phyloP scores from a whole-genome alignment of 2,797 vertebrate species.

The Myotis findleyi region DNA sequence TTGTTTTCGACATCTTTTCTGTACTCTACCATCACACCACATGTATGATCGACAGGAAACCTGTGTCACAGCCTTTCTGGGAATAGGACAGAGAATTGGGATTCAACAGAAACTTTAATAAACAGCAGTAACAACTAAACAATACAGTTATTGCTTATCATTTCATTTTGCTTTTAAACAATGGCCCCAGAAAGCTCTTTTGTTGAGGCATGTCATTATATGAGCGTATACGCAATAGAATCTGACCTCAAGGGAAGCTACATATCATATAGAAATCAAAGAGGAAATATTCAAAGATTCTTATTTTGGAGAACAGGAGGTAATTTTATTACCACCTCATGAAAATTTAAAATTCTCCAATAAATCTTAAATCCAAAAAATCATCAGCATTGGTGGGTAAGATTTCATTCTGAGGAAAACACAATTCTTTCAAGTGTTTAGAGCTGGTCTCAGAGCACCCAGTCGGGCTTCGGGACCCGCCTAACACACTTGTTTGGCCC shows the following conservation, averaged over 20 bases:
- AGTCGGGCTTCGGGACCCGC: neutral
- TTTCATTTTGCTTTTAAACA: neutral
- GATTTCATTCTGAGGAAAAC: constrained; percentile 47
- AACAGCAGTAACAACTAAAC: neutral
- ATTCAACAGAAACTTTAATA: constrained; percentile 4
- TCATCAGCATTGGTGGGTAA: neutral
- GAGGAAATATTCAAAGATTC: constrained; percentile 15
- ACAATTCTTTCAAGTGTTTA: neutral
- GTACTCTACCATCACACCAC: neutral
- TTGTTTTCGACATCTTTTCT: neutral
- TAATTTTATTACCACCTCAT: constrained; percentile 9
- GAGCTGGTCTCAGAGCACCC: neutral
- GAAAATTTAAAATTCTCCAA: constrained; percentile 38
- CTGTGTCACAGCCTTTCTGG: neutral
- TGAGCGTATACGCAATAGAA: neutral
- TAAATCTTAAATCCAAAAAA: constrained; percentile 7
- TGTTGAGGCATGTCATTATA: constrained; percentile 1
- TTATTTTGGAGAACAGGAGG: constrained; percentile 14
- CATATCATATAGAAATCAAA: constrained; percentile 9
- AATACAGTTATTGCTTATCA: constrained; percentile 15
- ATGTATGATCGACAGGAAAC: neutral
- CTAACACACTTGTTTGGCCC: neutral
- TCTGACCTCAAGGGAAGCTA: neutral
- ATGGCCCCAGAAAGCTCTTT: constrained; percentile 11
- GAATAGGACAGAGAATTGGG: neutral